phyloP scores from a whole-genome alignment of 2,797 vertebrate species.

The Lithobates sylvaticus region DNA sequence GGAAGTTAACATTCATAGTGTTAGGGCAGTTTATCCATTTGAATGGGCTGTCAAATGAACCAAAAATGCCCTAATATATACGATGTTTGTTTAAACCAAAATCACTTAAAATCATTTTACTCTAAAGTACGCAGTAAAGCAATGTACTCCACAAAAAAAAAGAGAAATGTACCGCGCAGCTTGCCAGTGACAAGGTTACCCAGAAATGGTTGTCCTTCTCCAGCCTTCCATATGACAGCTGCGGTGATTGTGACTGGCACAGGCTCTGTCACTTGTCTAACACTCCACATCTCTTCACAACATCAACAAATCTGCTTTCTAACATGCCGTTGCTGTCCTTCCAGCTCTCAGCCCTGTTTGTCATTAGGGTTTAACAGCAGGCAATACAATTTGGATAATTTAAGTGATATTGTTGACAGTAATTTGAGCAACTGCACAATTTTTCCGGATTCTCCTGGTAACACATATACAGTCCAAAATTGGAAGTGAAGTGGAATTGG shows the following conservation, averaged over 20 bases:
- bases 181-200: slow-evolving; percentile 34
- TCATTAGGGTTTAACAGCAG: not conserved
- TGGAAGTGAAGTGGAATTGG: not conserved
- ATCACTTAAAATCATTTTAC: no score
- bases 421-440: no score
- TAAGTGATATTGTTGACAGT: not conserved
- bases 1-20: no score
- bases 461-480: not conserved
- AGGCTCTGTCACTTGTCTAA: slow-evolving; percentile 17
- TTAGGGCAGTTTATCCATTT: no score
- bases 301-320: slow-evolving; percentile 7
- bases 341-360: not conserved
- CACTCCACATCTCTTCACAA: slow-evolving; percentile 16
- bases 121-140: not conserved
- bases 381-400: no score
- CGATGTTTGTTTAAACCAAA: no score
- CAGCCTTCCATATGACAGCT: slow-evolving; percentile 19
- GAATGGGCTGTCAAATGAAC: no score
- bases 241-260: slow-evolving; percentile 40
- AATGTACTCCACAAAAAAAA: not conserved
- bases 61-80: no score
- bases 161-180: not conserved
- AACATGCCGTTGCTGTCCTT: not conserved
- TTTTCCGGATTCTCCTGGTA: not conserved
- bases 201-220: slow-evolving; percentile 17